Conservation (phyloP, 64 coral and sea anemone genomes). For the Dendrophyllia cribrosa region DNA sequence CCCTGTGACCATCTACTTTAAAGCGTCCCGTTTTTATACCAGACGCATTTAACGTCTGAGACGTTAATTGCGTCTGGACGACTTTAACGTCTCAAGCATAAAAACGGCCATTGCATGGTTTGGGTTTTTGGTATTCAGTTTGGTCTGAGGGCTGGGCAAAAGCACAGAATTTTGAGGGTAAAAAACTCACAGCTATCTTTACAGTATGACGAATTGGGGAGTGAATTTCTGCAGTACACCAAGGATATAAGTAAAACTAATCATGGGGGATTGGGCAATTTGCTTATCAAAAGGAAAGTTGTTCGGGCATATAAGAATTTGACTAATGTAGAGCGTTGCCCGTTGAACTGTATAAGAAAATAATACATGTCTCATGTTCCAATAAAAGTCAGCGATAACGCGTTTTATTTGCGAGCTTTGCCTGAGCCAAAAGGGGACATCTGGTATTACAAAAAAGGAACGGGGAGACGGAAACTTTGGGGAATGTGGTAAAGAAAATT, state of each 20-base stretch:
- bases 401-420: conserved; percentile 37
- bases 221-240: background rate
- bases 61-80: too few species aligned
- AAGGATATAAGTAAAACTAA: conserved; percentile 1
- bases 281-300: background rate
- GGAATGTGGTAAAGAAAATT: conserved; percentile 38
- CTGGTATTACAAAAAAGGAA: background rate
- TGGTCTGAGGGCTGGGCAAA: background rate
- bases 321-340: too few species aligned
- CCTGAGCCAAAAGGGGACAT: conserved; percentile 1
- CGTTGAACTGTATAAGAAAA: conserved; percentile 9
- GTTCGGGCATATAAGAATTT: background rate
- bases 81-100: too few species aligned
- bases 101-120: too few species aligned
- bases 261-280: background rate
- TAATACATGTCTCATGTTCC: conserved; percentile 23
- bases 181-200: too few species aligned
- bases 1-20: too few species aligned
- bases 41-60: too few species aligned
- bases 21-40: too few species aligned
- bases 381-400: conserved; percentile 10
- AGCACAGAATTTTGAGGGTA: too few species aligned
- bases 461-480: conserved; percentile 21
- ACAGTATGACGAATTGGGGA: too few species aligned
- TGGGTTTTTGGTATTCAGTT: background rate